A percentile compares a stretch with the other conserved stretches of the same genome.
phyloP scores from a whole-genome alignment of 2,113 vertebrate species.

The Cichladusa arquata region DNA sequence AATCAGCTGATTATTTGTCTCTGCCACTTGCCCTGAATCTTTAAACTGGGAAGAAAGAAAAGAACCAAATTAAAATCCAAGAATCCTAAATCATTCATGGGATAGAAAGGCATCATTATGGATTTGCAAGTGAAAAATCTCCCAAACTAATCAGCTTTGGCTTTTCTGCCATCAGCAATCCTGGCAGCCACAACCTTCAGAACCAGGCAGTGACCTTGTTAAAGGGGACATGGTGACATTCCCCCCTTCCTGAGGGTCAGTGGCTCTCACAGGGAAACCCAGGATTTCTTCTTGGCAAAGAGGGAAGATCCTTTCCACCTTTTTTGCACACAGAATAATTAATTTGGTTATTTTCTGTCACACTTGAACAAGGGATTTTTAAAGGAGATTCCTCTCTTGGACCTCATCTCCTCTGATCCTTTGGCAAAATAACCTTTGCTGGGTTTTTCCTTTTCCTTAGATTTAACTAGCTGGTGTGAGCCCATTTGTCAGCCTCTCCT shows the following conservation, averaged over 20 bases:
- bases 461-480: neutral
- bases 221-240: neutral
- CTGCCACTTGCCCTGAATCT: neutral
- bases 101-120: neutral
- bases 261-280: neutral
- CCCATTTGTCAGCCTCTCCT: neutral
- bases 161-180: neutral
- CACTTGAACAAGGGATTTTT: neutral
- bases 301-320: neutral
- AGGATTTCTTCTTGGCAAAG: neutral
- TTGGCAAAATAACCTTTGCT: neutral
- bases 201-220: neutral
- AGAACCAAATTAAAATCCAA: neutral
- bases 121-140: neutral
- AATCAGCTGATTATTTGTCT: neutral
- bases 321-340: neutral
- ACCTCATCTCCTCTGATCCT: neutral
- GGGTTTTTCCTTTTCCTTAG: neutral
- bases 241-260: neutral
- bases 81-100: neutral
- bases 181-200: neutral
- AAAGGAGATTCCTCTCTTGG: neutral
- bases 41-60: neutral
- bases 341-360: neutral
- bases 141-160: neutral